Evolutionary conservation across 2,113 vertebrate genomes (phyloP).

Genomic region (Hucho hucho): DNA sequence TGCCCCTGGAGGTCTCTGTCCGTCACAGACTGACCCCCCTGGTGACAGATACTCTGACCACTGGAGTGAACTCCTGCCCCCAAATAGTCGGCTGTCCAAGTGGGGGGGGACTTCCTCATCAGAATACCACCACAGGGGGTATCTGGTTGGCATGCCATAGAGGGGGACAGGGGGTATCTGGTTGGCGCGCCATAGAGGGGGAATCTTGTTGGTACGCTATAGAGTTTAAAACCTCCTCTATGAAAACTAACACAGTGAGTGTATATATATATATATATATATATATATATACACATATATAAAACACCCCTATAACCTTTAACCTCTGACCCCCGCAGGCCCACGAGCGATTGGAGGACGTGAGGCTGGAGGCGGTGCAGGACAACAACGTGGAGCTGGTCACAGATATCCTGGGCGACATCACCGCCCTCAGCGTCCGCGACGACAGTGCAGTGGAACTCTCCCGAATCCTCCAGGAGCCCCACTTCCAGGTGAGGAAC

Average conservation of each 20-base stretch:
- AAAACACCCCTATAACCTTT: slow-evolving; percentile 16
- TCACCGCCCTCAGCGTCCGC: slow-evolving; percentile 81
- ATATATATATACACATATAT: no score
- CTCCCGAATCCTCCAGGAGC: slow-evolving; percentile 90
- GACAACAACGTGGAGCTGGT: slow-evolving; percentile 96
- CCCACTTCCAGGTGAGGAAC: slow-evolving; percentile 89
- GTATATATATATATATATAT: no score
- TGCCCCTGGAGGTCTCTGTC: background rate
- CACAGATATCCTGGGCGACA: slow-evolving; percentile 95
- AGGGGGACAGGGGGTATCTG: no score
- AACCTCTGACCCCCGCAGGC: slow-evolving; percentile 71
- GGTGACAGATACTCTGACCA: background rate
- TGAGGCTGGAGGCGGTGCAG: slow-evolving; percentile 95
- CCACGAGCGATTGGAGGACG: slow-evolving; percentile 91
- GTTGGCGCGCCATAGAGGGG: no score
- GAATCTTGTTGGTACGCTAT: no score
- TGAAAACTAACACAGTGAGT: no score
- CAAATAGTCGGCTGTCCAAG: background rate
- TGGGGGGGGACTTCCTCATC: no score
- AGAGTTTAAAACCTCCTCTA: no score
- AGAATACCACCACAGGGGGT: background rate
- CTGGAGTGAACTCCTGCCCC: background rate
- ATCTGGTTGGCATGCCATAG: no score
- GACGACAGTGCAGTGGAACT: slow-evolving; percentile 89
- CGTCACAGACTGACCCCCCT: background rate